Evolutionary conservation across 1,140 invertebrate genomes (phyloP).

Genomic region (Lamellibrachia luymesi): DNA sequence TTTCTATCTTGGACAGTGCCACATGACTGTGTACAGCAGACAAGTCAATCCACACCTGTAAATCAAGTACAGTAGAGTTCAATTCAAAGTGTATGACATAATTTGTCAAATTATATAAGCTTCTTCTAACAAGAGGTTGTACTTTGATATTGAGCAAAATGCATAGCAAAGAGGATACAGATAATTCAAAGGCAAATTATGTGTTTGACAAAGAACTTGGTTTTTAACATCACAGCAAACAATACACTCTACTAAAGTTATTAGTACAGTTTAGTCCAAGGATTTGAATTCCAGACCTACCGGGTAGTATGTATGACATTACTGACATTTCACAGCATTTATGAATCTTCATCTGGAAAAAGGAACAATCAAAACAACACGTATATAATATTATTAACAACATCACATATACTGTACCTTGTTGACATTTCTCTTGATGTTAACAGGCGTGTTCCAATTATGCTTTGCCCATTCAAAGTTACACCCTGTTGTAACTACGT

Average conservation of each 20-base stretch:
- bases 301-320: too few species aligned
- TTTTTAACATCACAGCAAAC: not conserved
- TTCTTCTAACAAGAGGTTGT: not conserved
- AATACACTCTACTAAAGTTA: not conserved
- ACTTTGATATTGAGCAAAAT: not conserved
- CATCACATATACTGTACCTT: not conserved
- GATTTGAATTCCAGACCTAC: too few species aligned
- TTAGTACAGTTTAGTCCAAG: too few species aligned
- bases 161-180: not conserved
- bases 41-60: not conserved
- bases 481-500: not conserved
- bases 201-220: not conserved
- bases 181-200: not conserved
- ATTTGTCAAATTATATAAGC: not conserved
- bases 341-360: not conserved
- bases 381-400: not conserved
- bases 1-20: conserved; percentile 36
- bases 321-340: too few species aligned
- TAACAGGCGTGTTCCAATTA: not conserved
- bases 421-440: not conserved
- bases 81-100: not conserved
- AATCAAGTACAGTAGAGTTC: not conserved
- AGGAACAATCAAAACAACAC: not conserved
- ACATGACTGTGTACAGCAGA: conserved; percentile 13
- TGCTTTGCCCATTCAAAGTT: not conserved